These are phyloP conservation scores for Sprattus sprattus DNA, from an alignment of 2,113 vertebrate genomes.

Conservation along the genomic window DNA sequence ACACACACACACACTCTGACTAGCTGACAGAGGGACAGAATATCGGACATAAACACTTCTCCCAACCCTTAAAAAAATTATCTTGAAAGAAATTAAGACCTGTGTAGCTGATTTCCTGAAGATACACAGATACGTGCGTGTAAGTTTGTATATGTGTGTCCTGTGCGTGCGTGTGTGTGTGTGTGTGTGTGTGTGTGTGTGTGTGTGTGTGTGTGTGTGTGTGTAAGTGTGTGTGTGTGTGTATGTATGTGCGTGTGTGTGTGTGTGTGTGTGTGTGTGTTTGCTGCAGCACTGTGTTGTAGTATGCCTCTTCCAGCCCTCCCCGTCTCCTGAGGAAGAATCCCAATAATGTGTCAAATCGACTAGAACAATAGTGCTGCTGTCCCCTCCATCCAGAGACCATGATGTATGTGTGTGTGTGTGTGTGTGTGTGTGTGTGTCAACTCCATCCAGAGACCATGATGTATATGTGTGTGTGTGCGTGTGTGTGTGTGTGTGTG, in stretches of 20 bases:
- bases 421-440: no score
- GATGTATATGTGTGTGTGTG: neutral
- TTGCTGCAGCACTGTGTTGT: neutral
- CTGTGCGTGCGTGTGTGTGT: slow-evolving; percentile 9
- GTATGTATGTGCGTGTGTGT: neutral
- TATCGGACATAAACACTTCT: no score
- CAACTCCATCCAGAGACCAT: no score
- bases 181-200: neutral
- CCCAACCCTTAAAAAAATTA: no score
- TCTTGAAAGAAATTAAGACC: no score
- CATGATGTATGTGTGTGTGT: no score
- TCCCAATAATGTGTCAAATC: slow-evolving; percentile 71
- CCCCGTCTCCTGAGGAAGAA: slow-evolving; percentile 59
- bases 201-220: neutral
- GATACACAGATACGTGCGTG: no score
- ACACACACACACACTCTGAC: no score
- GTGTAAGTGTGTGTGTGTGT: neutral
- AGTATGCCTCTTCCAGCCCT: slow-evolving; percentile 15
- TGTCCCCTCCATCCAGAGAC: slow-evolving; percentile 60
- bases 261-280: neutral
- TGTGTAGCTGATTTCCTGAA: no score
- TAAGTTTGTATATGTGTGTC: no score
- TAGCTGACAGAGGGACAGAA: no score
- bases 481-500: neutral
- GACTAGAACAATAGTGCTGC: slow-evolving; percentile 71